These are phyloP conservation scores for Lathronympha strigana DNA, from an alignment of 2,888 invertebrate species.

Conservation along the genomic window DNA sequence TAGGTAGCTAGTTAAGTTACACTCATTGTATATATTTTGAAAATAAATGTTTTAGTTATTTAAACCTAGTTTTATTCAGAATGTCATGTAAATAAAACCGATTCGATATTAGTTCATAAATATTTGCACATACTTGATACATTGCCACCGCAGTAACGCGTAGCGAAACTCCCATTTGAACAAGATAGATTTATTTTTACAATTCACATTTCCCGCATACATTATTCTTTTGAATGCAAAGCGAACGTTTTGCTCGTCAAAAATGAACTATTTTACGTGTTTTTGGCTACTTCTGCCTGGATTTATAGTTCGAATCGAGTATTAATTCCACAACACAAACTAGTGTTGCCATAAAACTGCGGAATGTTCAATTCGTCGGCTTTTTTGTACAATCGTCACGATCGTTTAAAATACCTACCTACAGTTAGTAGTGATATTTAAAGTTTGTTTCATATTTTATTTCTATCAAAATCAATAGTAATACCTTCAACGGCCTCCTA, in stretches of 20 bases:
- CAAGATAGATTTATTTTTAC: conserved; percentile 7
- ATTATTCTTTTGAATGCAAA: conserved; percentile 19
- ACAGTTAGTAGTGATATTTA: no score
- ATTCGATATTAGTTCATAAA: neutral
- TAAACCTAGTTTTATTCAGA: no score
- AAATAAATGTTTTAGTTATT: no score
- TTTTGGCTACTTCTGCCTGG: neutral
- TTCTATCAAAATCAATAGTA: no score
- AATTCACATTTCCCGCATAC: conserved; percentile 19
- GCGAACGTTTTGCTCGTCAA: conserved; percentile 10
- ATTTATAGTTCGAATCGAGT: conserved; percentile 21
- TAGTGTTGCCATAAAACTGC: neutral
- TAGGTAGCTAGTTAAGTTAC: no score
- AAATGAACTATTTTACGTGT: conserved; percentile 15
- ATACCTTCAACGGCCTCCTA: no score
- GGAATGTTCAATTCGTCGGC: neutral
- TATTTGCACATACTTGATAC: neutral
- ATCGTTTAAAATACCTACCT: no score
- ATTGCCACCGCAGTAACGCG: neutral
- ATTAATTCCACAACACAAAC: neutral
- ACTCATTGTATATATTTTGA: no score
- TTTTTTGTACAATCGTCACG: no score
- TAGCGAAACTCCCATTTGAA: neutral
- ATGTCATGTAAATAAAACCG: no score
- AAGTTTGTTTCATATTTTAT: no score